Percentiles rank a stretch among this genome's conserved stretches.
Conservation (phyloP, 2,888 invertebrate genomes). For the Eubasilissa splendida region DNA sequence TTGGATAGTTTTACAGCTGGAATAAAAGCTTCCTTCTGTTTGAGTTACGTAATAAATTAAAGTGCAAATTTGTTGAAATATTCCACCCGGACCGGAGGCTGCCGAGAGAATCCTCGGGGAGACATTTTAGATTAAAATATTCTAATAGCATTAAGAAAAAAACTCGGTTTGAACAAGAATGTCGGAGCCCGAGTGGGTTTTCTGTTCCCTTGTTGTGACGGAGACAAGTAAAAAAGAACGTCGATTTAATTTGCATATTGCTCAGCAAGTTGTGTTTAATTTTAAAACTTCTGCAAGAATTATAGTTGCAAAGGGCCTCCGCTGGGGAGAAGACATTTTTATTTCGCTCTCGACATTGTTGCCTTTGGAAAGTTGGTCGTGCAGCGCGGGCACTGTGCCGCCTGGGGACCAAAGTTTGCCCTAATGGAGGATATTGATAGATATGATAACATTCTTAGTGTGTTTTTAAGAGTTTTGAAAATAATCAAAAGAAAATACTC, state of each 20-base stretch:
- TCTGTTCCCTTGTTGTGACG: slow-evolving; percentile 55
- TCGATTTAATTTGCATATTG: slow-evolving; percentile 58
- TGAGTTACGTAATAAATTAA: slow-evolving; percentile 38
- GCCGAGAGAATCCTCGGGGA: slow-evolving; percentile 2
- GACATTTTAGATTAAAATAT: slow-evolving; percentile 53
- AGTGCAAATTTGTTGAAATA: slow-evolving; percentile 47
- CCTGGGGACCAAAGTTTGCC: slow-evolving; percentile 1
- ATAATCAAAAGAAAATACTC: too few species aligned
- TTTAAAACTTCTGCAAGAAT: slow-evolving; percentile 56
- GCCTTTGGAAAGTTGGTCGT: slow-evolving; percentile 20
- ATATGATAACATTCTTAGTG: slow-evolving; percentile 3
- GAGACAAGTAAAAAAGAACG: slow-evolving; percentile 43
- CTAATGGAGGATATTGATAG: slow-evolving; percentile 31
- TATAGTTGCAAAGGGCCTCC: slow-evolving; percentile 42
- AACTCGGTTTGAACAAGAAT: slow-evolving; percentile 39
- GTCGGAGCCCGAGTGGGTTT: slow-evolving; percentile 48
- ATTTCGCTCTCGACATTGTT: slow-evolving; percentile 35
- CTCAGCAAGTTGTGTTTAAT: slow-evolving; percentile 58
- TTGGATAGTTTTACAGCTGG: slow-evolving; percentile 23
- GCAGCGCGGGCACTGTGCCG: neutral
- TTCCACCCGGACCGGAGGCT: slow-evolving; percentile 30
- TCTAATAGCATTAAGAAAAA: slow-evolving; percentile 54
- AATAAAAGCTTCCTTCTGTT: slow-evolving; percentile 27
- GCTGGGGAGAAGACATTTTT: slow-evolving; percentile 37
- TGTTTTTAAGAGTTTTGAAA: too few species aligned